A percentile compares a stretch with the other conserved stretches of the same genome.
Conservation (phyloP, 2,113 vertebrate species). For the Todiramphus saurophagus region DNA sequence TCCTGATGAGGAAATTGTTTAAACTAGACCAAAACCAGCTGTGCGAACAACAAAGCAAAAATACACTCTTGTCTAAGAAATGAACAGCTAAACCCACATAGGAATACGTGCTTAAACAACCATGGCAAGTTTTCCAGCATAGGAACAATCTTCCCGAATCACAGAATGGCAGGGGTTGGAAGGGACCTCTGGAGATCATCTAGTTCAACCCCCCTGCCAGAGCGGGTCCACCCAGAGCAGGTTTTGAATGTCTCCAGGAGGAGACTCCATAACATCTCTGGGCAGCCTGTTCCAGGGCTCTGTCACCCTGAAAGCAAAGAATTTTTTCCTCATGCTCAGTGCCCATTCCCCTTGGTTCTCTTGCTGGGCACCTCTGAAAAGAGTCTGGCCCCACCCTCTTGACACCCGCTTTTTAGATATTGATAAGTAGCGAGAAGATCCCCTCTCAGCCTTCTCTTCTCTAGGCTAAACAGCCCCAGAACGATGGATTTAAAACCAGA, state of each 20-base stretch:
- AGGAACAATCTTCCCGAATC: background rate
- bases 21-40: background rate
- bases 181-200: background rate
- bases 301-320: background rate
- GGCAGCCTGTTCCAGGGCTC: too few species aligned
- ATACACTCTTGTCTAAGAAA: background rate
- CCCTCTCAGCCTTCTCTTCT: background rate
- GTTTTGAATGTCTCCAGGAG: background rate
- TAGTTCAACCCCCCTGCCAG: background rate
- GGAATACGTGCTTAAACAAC: background rate
- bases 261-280: background rate
- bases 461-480: background rate
- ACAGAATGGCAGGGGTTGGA: background rate
- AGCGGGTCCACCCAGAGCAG: background rate
- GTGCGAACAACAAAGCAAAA: background rate
- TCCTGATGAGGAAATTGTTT: background rate
- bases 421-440: background rate
- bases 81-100: rapidly evolving
- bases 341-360: background rate
- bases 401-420: background rate
- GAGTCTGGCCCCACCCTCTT: background rate
- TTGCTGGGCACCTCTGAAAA: background rate
- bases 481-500: background rate
- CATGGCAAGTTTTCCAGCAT: background rate
- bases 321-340: background rate